Evolutionary conservation across 2,113 vertebrate genomes (phyloP).

Genomic region (Sciurus niger): DNA sequence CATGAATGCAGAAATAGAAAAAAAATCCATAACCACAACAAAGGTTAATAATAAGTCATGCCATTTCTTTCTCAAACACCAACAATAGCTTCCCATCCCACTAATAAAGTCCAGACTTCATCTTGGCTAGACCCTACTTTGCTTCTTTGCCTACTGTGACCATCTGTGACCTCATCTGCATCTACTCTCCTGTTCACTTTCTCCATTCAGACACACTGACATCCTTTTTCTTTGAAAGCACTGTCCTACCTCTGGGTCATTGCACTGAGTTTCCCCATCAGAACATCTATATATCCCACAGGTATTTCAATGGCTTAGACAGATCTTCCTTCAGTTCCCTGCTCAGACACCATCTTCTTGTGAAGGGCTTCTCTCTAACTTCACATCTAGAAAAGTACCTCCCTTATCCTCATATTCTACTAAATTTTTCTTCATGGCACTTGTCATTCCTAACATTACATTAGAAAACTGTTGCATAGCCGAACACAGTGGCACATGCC

Average conservation of each 20-base stretch:
- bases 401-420: not conserved
- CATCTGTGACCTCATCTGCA: not conserved
- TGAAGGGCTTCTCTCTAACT: not conserved
- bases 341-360: not conserved
- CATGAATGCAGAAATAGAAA: not conserved
- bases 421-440: not conserved
- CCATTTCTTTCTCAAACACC: conserved; percentile 5
- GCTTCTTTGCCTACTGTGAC: not conserved
- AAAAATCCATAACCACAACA: not conserved
- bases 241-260: not conserved
- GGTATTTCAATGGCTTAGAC: not conserved
- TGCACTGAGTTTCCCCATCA: not conserved
- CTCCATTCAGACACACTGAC: not conserved
- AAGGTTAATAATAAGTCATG: not conserved
- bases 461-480: not conserved
- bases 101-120: not conserved
- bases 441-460: not conserved
- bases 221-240: not conserved
- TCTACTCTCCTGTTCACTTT: not conserved
- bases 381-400: not conserved
- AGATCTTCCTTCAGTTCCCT: not conserved
- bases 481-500: too few species aligned
- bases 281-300: not conserved
- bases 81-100: not conserved
- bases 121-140: not conserved